phyloP scores from a whole-genome alignment of 2,113 vertebrate genomes.

The Stegostoma tigrinum region DNA sequence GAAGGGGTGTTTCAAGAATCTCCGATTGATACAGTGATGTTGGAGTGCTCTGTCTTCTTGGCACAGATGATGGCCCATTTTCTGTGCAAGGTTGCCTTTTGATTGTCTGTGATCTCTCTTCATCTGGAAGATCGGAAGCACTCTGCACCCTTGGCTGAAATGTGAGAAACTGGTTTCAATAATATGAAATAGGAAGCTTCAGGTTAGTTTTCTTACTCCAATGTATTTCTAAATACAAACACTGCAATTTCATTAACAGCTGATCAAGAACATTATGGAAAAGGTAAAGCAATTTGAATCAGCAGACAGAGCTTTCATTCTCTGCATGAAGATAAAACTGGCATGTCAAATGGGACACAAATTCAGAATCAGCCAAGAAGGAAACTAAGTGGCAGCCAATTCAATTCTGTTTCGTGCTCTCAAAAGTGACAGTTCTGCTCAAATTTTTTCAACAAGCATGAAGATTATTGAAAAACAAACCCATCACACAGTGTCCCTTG shows the following conservation, averaged over 20 bases:
- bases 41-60: constrained; percentile 78
- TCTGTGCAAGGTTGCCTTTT: constrained; percentile 71
- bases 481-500: background rate
- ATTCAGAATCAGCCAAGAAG: background rate
- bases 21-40: constrained; percentile 65
- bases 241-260: background rate
- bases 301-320: background rate
- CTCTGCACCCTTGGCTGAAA: constrained; percentile 72
- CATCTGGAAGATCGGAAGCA: constrained; percentile 69
- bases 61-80: constrained; percentile 57
- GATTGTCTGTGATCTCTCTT: constrained; percentile 74
- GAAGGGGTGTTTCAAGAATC: constrained; percentile 42
- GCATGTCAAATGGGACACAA: background rate
- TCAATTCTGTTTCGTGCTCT: background rate
- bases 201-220: background rate
- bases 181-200: background rate
- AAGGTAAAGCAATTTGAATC: background rate
- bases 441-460: background rate
- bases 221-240: background rate
- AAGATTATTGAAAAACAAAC: background rate
- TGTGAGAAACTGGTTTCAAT: constrained; percentile 33
- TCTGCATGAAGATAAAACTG: background rate
- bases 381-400: background rate
- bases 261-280: background rate
- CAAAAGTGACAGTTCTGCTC: background rate